Evolutionary conservation across 2,888 invertebrate species (phyloP).

Genomic region (Trichogramma evanescens): DNA sequence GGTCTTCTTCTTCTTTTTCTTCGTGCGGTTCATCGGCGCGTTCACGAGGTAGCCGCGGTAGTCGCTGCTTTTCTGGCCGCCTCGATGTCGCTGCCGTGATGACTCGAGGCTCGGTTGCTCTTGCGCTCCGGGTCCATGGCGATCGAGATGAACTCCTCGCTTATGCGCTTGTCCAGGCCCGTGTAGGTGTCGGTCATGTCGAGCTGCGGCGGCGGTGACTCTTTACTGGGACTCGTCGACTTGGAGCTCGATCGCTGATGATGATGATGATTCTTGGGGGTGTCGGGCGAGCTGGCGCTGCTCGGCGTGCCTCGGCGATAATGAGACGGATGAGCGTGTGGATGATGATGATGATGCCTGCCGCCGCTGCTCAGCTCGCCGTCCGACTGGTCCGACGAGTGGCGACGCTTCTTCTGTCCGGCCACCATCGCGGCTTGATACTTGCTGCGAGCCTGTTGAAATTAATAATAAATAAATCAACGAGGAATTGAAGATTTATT

Average conservation of each 20-base stretch:
- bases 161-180: constrained; percentile 43
- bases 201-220: constrained; percentile 26
- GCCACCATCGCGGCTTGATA: constrained; percentile 17
- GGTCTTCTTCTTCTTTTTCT: too few species aligned
- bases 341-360: not conserved
- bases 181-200: constrained; percentile 43
- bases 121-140: constrained; percentile 44
- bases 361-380: constrained; percentile 23
- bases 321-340: not conserved
- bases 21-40: too few species aligned
- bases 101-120: constrained; percentile 39
- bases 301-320: not conserved
- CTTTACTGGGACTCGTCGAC: not conserved
- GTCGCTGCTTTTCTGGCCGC: not conserved
- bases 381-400: constrained; percentile 30
- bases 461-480: too few species aligned
- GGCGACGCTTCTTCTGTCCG: constrained; percentile 28
- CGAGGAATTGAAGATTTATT: too few species aligned
- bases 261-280: constrained; percentile 24
- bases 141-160: constrained; percentile 44
- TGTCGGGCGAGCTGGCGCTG: constrained; percentile 12
- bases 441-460: constrained; percentile 33
- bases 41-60: too few species aligned
- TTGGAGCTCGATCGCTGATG: constrained; percentile 1
- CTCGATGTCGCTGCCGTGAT: constrained; percentile 37